Conservation (phyloP, 2,113 vertebrate species). For the Lucifuga dentata region DNA sequence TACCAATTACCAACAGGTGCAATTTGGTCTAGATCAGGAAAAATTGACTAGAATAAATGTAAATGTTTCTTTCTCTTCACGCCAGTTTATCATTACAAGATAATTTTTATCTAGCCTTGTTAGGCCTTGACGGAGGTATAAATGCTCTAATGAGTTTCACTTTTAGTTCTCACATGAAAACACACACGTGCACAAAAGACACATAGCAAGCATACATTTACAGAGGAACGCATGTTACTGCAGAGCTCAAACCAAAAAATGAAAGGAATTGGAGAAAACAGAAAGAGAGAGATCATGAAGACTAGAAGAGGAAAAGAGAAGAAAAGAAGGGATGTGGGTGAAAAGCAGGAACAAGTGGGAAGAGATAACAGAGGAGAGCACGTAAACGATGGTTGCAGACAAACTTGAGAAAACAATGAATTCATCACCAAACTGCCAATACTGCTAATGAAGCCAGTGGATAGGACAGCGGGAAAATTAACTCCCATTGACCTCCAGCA, state of each 20-base stretch:
- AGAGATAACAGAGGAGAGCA: conserved; percentile 57
- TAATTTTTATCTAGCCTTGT: too few relatives aligned
- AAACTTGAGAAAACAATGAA: conserved; percentile 77
- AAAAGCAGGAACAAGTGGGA: conserved; percentile 29
- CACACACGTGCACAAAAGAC: conserved; percentile 21
- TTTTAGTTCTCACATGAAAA: too few relatives aligned
- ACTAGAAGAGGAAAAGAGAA: not conserved
- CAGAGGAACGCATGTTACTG: conserved; percentile 20
- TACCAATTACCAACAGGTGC: too few relatives aligned
- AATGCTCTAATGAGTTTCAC: too few relatives aligned
- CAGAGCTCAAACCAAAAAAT: not conserved
- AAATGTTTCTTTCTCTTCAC: too few relatives aligned
- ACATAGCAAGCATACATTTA: conserved; percentile 17
- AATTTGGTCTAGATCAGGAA: too few relatives aligned
- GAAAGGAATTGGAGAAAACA: too few relatives aligned
- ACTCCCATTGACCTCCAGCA: conserved; percentile 70
- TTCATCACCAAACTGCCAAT: conserved; percentile 81
- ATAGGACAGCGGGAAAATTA: conserved; percentile 77
- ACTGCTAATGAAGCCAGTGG: conserved; percentile 81
- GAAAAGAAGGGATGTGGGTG: conserved; percentile 1
- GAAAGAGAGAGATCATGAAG: not conserved
- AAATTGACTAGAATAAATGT: too few relatives aligned
- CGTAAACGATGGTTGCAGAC: conserved; percentile 71
- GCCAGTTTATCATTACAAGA: too few relatives aligned
- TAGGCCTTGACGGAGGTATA: too few relatives aligned